Evolutionary conservation across 2,888 invertebrate genomes (phyloP), one percentile per base, ranked within the genome.

Genomic region (Chloroclystis v-ata): DNA sequence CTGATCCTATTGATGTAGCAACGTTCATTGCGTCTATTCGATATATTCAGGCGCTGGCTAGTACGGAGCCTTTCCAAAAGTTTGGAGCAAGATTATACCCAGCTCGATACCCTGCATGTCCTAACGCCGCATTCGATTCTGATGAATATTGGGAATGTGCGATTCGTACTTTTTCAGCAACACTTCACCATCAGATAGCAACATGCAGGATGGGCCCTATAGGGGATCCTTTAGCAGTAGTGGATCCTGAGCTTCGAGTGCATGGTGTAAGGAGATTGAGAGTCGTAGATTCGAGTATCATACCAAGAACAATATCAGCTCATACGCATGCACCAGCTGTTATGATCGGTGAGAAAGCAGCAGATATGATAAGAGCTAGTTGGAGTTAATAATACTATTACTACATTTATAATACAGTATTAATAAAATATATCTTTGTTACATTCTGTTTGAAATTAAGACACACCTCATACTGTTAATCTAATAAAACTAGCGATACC

Each of bases 91-190:
- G 65, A 35, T 57, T 92, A n/a, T 88, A 90, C 67, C 81, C 82
- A 25, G 82, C 82, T 0, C 78, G 82, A 16, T 85, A 90, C n/a
- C 92, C 93, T 1, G 90, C 91, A 0, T 94, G 94, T 63, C 80
- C 80, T 28, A 63, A 71, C 6, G 61, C 74, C 47, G 50, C 43
- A 1, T 91, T 91, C 54, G 89, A 83, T 33, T 82, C 89, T 2
- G 90, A 91, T 54, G 87, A 85, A 20, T 93, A 92, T 63, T 92
- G 92, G 91, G 87, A 91, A 42, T 93, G 93, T 67, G 91, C 91
- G 13, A 78, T 90, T 5, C 84, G 89, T 10, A 89, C 91, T 50
- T 72, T 91, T 30, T 90, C 92, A 0, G 82, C 89, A 9, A 91
- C 92, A 45, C 85, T 91, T 61, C 91, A 92, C 57, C 92, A 92